Evolutionary conservation across 2,797 vertebrate species (phyloP), one percentile per base, ranked within the genome.

Genomic region (Notoglanidium macrostoma): DNA sequence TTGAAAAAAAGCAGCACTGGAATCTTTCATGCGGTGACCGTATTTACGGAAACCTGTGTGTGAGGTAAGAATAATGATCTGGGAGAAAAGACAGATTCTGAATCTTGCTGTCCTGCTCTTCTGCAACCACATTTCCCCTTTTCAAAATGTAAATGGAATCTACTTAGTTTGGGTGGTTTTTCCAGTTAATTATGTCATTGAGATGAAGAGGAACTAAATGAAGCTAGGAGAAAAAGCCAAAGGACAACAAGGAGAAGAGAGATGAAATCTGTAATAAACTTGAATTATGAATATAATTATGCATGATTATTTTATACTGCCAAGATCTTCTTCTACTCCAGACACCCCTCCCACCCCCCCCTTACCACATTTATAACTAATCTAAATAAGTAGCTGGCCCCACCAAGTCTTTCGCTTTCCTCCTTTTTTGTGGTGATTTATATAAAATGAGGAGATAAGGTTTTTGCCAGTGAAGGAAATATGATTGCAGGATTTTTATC

Each of bases 401-500:
- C 89, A 83, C 94, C 96, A 95, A 96, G 96, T 86, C 89, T 78
- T 89, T 87, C 86, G 55, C 80, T 84, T 89, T 89, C 68, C 77
- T 85, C 67, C 86, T 77, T 90, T 90, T 91, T 93, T 92, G 88
- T 96, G 95, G 97, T 99, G 97, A 99, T 99, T 99, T 99, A 99
- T 99, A 99, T 97, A 99, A 99, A 99, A 99, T 98, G 97, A 97
- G 96, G 95, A 98, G 98, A 99, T 99, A 99, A 99, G 98, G 97
- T 98, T 97, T 85, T 85, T 97, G 97, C 96, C 96, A 98, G 96
- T 98, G 97, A 98, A 97, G 98, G 97, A 98, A 99, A 98, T 98
- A 97, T 97, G 98, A 99, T 99, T 99, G 98, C 98, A 97, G 98
- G 98, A 99, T 98, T 99, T 99, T 99, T 99, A 99, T 99, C 98